Percentiles rank a stretch among this genome's conserved stretches.
phyloP scores from a whole-genome alignment of 2,888 invertebrate species.

The Cerastis leucographa region DNA sequence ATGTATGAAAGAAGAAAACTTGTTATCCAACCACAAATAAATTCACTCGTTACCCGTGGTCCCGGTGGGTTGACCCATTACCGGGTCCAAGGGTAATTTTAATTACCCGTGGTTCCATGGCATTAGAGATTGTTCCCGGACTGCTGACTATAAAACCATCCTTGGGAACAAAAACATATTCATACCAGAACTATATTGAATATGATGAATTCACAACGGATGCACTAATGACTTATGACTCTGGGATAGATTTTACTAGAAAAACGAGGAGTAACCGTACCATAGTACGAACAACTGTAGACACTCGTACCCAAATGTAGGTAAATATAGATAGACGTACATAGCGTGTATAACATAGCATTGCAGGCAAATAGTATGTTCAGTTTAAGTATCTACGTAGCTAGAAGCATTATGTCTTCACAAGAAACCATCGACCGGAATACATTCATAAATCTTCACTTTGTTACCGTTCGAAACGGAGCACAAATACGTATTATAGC shows the following conservation, averaged over 20 bases:
- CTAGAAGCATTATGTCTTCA: conserved; percentile 9
- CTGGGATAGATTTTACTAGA: not conserved
- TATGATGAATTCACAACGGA: too few species aligned
- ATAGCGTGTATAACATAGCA: not conserved
- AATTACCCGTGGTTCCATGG: too few species aligned
- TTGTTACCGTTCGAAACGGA: conserved; percentile 33
- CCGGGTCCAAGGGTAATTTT: too few species aligned
- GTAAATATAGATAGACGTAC: not conserved
- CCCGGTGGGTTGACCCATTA: too few species aligned
- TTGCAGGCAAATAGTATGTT: not conserved
- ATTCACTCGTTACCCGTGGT: too few species aligned
- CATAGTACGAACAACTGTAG: not conserved
- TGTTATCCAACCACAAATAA: not conserved
- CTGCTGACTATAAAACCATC: too few species aligned
- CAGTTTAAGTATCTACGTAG: not conserved
- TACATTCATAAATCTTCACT: conserved; percentile 36
- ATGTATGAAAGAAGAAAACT: not conserved
- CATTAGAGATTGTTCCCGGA: too few species aligned
- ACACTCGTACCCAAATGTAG: too few species aligned
- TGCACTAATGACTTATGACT: too few species aligned
- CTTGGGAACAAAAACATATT: too few species aligned
- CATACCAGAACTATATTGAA: too few species aligned
- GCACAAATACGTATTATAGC: conserved; percentile 6
- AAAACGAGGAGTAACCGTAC: not conserved
- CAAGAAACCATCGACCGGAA: conserved; percentile 40